Percentiles rank a stretch among this genome's conserved stretches.
Evolutionary conservation across 2,888 invertebrate species (phyloP).

Genomic region (Brachyptera risi): DNA sequence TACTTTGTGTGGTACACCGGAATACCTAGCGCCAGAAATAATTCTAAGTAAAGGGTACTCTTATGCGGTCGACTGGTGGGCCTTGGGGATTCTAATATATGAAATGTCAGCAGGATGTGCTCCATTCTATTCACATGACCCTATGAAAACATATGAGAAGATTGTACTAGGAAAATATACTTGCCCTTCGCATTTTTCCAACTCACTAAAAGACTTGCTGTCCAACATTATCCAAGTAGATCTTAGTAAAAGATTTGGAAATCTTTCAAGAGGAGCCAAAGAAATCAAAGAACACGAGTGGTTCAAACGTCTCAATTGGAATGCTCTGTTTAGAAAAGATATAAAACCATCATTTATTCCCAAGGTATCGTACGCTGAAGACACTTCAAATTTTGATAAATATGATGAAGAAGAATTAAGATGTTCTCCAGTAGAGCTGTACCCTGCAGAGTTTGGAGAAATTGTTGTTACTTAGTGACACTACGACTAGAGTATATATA

Average conservation of each 20-base stretch:
- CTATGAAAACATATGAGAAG: slow-evolving; percentile 20
- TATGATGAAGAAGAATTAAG: slow-evolving; percentile 21
- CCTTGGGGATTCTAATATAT: slow-evolving; percentile 24
- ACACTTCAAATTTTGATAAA: slow-evolving; percentile 21
- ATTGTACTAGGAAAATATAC: slow-evolving; percentile 11
- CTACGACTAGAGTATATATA: too few relatives aligned
- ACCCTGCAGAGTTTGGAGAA: slow-evolving; percentile 17
- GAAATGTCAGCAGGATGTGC: slow-evolving; percentile 23
- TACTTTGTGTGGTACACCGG: slow-evolving; percentile 28
- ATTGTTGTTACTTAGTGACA: neutral
- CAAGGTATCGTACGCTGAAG: neutral
- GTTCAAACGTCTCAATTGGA: slow-evolving; percentile 23
- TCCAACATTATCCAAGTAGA: slow-evolving; percentile 21
- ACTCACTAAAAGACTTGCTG: slow-evolving; percentile 18
- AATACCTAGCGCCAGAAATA: slow-evolving; percentile 28
- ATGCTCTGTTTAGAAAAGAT: slow-evolving; percentile 12
- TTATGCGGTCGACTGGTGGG: slow-evolving; percentile 26
- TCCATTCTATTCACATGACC: slow-evolving; percentile 15
- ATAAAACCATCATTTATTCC: slow-evolving; percentile 24
- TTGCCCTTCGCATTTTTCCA: slow-evolving; percentile 19
- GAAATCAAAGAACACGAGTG: slow-evolving; percentile 25
- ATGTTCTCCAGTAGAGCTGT: slow-evolving; percentile 6
- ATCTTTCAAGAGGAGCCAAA: slow-evolving; percentile 19
- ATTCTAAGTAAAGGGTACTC: slow-evolving; percentile 26
- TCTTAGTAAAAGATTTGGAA: slow-evolving; percentile 22